A percentile compares a stretch with the other conserved stretches of the same genome.
Conservation (phyloP, 2,888 invertebrate genomes). For the Adineta ricciae region DNA sequence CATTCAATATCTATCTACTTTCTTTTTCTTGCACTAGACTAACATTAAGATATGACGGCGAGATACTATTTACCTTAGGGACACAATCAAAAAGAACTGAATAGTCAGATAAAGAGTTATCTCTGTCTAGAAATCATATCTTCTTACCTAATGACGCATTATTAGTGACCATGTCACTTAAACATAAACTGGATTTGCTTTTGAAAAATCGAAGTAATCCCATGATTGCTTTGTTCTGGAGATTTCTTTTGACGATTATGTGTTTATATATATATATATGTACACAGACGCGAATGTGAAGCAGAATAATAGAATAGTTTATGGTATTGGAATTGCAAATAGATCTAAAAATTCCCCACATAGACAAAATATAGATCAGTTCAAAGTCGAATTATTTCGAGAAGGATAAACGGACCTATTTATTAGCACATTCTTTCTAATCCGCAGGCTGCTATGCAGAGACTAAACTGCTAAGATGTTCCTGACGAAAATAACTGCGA, state of each 20-base stretch:
- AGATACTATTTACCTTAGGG: neutral
- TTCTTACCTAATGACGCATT: neutral
- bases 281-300: neutral
- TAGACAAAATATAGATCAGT: neutral
- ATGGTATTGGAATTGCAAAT: neutral
- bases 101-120: neutral
- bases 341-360: neutral
- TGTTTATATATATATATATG: neutral
- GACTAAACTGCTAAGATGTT: too few relatives aligned
- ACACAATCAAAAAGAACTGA: neutral
- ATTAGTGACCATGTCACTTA: neutral
- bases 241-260: neutral
- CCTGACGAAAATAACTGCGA: too few relatives aligned
- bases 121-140: too few relatives aligned
- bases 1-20: too few relatives aligned
- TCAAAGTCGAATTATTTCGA: neutral
- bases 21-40: too few relatives aligned
- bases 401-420: neutral
- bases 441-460: too few relatives aligned
- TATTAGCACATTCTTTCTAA: too few relatives aligned
- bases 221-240: neutral
- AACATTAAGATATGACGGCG: neutral
- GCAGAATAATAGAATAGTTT: neutral
- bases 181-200: neutral
- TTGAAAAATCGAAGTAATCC: conserved; percentile 1